phyloP scores from a whole-genome alignment of 2,797 vertebrate species.

The Manis javanica region DNA sequence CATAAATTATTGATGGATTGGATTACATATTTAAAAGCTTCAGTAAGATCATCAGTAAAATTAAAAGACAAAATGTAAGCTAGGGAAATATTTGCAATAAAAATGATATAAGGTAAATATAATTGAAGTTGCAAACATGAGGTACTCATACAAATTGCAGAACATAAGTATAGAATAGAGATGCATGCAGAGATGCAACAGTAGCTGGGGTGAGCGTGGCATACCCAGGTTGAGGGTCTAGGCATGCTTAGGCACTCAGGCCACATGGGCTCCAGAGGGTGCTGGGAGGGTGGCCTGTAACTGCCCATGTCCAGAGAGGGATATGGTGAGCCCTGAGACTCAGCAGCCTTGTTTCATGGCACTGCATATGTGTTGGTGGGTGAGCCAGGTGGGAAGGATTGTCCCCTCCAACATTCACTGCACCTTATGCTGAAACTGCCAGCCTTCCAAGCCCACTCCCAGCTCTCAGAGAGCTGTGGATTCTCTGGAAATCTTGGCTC shows the following conservation, averaged over 20 bases:
- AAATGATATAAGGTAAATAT: neutral
- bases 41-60: neutral
- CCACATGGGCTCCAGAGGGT: neutral
- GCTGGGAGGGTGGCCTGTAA: neutral
- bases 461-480: neutral
- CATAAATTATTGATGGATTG: neutral
- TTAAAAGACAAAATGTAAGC: constrained; percentile 13
- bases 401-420: neutral
- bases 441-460: neutral
- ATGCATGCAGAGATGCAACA: neutral
- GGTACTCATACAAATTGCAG: neutral
- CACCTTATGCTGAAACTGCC: neutral
- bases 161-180: neutral
- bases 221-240: too few species aligned
- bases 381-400: neutral
- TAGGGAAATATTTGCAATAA: neutral
- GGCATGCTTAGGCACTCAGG: too few species aligned
- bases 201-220: neutral
- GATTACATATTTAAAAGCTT: neutral
- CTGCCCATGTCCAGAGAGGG: too few species aligned
- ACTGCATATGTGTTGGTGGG: neutral
- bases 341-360: neutral
- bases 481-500: neutral
- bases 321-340: neutral
- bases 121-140: constrained; percentile 3